Base-by-base conservation (phyloP, 2,113 vertebrate species). In the Callionymus lyra region DNA sequence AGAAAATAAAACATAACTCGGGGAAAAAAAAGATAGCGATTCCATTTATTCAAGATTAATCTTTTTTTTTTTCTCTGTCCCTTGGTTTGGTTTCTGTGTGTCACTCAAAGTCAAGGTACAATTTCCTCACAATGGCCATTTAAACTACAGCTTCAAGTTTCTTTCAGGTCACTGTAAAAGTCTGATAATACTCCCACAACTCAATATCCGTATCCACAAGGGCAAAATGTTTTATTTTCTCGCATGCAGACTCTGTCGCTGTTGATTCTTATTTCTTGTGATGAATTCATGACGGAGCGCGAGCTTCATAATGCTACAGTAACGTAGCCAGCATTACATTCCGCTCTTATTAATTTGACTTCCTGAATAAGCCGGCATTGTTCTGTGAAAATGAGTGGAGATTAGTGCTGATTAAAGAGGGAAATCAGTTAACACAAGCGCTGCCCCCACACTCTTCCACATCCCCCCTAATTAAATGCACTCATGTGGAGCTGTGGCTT, bases 381-480 rank as follows among this genome's bases (percentile, higher is more conserved):
- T 80, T 67, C 65, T 56, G 65, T 45, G 52, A 75, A 77, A 82
- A 74, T 78, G 68, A 72, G 60, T 70, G 64, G 63, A 83, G 70
- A 82, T 83, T 79, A 80, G 68, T 66, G 55, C 75, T 92, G 88
- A 93, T 95, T 91, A 92, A 91, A 79, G 83, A 83, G 86, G 72
- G 83, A 81, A 84, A 70, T 87, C 86, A 84, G 90, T 93, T 91
- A 91, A 88, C 86, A 90, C 89, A 91, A 91, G 86, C 86, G 84
- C 71, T 53, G 38, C 67, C 67, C 63, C 59, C 69, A 59, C 86
- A 76, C 21, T 86, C 81, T 84, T 31, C 82, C 83, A 85, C 87
- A 87, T 72, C 77, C 79, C 82, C 21, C 87, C 86, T 95, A 93
- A 97, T 97, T 97, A 95, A 94, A 92, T 88, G 86, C 90, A 88